phyloP scores from a whole-genome alignment of 2,888 invertebrate species.

The Nebria salina region DNA sequence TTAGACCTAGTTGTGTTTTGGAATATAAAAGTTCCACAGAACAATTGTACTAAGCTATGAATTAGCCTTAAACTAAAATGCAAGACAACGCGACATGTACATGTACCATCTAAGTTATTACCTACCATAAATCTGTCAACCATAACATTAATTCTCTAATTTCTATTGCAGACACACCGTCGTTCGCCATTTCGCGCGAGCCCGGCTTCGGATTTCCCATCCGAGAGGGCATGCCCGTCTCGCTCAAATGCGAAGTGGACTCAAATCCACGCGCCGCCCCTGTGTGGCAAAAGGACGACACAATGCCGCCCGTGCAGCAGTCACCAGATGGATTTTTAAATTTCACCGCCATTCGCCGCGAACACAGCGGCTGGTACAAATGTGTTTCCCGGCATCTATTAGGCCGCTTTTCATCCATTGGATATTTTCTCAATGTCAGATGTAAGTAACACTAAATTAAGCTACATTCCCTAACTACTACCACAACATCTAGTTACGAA shows the following conservation, averaged over 20 bases:
- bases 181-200: slow-evolving; percentile 90
- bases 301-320: slow-evolving; percentile 69
- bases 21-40: no score
- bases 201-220: slow-evolving; percentile 93
- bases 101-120: neutral
- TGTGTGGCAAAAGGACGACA: slow-evolving; percentile 76
- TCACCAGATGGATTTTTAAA: slow-evolving; percentile 84
- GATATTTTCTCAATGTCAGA: slow-evolving; percentile 88
- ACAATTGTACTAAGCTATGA: no score
- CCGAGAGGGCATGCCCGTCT: slow-evolving; percentile 87
- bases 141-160: slow-evolving; percentile 14
- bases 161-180: slow-evolving; percentile 69
- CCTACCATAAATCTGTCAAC: neutral
- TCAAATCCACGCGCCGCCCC: slow-evolving; percentile 90
- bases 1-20: no score
- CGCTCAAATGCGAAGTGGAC: slow-evolving; percentile 91
- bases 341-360: slow-evolving; percentile 80
- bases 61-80: neutral
- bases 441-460: slow-evolving; percentile 71
- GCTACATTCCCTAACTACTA: no score
- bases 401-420: slow-evolving; percentile 87
- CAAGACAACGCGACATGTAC: neutral
- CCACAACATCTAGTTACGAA: no score
- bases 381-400: slow-evolving; percentile 86
- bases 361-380: slow-evolving; percentile 93